phyloP scores from a whole-genome alignment of 1,140 invertebrate genomes.

The Marisa cornuarietis region DNA sequence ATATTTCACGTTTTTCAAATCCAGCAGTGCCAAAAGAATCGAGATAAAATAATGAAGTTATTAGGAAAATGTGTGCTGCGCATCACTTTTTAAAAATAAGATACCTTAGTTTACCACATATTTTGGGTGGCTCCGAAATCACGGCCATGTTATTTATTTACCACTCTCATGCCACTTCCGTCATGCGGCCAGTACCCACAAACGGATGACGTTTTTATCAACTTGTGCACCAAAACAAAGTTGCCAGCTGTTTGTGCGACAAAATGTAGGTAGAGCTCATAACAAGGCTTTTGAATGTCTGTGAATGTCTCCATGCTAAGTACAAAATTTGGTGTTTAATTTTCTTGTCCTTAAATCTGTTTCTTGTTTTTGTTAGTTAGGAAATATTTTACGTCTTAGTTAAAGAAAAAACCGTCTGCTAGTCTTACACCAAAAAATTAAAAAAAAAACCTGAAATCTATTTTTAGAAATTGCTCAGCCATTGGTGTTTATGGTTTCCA shows the following conservation, averaged over 20 bases:
- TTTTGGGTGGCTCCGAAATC: too few relatives aligned
- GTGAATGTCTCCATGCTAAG: background rate
- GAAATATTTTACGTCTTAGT: background rate
- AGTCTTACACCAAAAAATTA: background rate
- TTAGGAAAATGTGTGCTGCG: background rate
- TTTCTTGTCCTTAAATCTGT: background rate
- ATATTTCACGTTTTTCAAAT: background rate
- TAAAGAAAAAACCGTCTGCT: background rate
- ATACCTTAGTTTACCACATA: background rate
- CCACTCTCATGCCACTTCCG: background rate
- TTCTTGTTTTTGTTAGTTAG: background rate
- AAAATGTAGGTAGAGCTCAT: background rate
- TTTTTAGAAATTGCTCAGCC: too few relatives aligned
- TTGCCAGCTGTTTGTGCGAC: slow-evolving; percentile 14
- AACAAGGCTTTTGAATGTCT: background rate
- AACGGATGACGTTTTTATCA: slow-evolving; percentile 27
- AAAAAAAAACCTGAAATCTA: background rate
- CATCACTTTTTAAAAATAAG: background rate
- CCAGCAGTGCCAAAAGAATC: too few relatives aligned
- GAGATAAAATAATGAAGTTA: background rate
- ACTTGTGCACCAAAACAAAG: slow-evolving; percentile 7
- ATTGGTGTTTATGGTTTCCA: too few relatives aligned
- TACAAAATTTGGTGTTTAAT: background rate
- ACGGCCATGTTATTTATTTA: background rate
- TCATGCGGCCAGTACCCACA: slow-evolving; percentile 13